Evolutionary conservation across 2,888 invertebrate genomes (phyloP), one percentile per base, ranked within the genome.

Genomic region (Drosophila anomelani): DNA sequence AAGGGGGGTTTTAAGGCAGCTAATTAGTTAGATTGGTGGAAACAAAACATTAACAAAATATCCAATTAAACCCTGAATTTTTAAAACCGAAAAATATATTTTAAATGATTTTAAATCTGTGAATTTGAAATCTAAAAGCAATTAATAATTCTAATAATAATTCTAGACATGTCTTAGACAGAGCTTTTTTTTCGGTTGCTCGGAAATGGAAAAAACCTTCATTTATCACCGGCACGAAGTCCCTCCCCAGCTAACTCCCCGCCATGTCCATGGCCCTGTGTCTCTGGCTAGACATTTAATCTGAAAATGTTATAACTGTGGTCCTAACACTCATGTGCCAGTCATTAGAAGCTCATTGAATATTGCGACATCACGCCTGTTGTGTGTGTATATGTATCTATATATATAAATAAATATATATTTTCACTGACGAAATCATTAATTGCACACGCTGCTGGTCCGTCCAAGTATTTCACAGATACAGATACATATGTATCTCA

Each of bases 331-430:
- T 62, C 80, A 77, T 80, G 81, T 77, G 77, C 67, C 69, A 79
- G 79, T 81, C 81, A 80, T 81, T 80, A 80, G 80, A 72, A 72
- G 81, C 75, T 76, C 77, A 78, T 80, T 80, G 82, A 81, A 79
- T 79, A 81, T 80, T 80, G 82, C 81, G 76, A 81, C 74, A 80
- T 78, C 81, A 81, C 81, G 82, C 81, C 61, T 54, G 57, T 55
- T 60, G 59, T 46, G n/a, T 41, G 41, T 41, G 10, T 41, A 17
- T 41, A 41, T 29, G 26, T 26, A 26, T 26, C 7, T 41, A 9
- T 41, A 41, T n/a, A 23, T 13, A 44, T 3, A 20, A 20, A 23
- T 23, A 15, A 20, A 23, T 23, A 15, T 10, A 43, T 6, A 23
- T 20, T 55, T 34, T 15, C 17, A 13, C 36, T 64, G 64, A 77